Evolutionary conservation across 2,113 vertebrate genomes (phyloP), one percentile per base, ranked within the genome.

Genomic region (Lanius ludovicianus): DNA sequence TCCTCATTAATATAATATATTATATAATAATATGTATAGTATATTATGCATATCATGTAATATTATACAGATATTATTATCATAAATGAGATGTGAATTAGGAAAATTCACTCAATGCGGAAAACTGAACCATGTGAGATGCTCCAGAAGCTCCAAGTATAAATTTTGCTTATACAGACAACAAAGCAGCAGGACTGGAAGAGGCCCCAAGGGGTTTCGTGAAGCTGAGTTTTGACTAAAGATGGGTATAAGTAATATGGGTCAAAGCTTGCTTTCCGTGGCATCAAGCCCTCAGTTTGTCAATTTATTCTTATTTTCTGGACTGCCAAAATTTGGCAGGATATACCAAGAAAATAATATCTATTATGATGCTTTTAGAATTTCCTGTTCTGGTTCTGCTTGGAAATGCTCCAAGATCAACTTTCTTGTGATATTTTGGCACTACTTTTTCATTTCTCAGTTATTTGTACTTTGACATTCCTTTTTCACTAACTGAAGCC

Each of bases 111-210:
- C 57, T 83, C 78, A 83, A 2, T 42, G 41, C 35, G 91, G 79
- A 80, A 91, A 94, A 78, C 7, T 42, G 27, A 90, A 88, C 39
- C 31, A 35, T 71, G 24, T 80, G 47, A 86, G 50, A 91, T 63
- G 49, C 22, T 78, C 42, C 37, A 81, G 80, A 87, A 91, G 39
- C 63, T 85, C 76, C 1, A 5, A 70, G 19, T 59, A 78, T 62
- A 92, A 92, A 93, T 90, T 96, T 97, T 87, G 84, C 67, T 96
- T 95, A 95, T 89, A 85, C 83, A 95, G 95, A 94, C 93, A 96
- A 97, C 96, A 97, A 97, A 98, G 96, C 30, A 12, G 92, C 84
- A 91, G 82, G 24, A 88, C 31, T 84, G 22, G 65, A 92, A 84
- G 53, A 93, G 86, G 23, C 60, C 93, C 59, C 64, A 42, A 35